Base-by-base conservation (phyloP, 2,797 vertebrate genomes). In the Anabacerthia variegaticeps region DNA sequence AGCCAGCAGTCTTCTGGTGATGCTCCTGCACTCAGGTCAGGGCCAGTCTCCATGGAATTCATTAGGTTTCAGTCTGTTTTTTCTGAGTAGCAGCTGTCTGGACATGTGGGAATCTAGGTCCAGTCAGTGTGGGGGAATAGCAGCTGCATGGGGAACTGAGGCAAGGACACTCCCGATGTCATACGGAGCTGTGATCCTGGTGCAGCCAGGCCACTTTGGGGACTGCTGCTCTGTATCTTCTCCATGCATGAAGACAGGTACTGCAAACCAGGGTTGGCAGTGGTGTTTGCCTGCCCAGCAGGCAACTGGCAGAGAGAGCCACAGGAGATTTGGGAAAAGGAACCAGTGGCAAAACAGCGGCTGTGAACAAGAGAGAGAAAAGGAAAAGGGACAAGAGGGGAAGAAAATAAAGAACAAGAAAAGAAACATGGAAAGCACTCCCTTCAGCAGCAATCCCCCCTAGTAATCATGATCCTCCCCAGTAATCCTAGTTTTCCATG, bases 281-380 rank as follows among this genome's bases (percentile, higher is more conserved):
- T 2, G 1, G 23, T 2, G 3, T 43, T 11, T 0, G 3, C 16
- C 32, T 10, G 16, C 46, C 65, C 9, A 1, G 3, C 11, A 26
- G 41, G 18, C 68, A 52, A 58, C 41, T 6, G 3, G 65, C 77
- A 89, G 59, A 0, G 0, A 89, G 59, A 0, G 0, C 7, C 39
- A 23, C 6, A 5, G 15, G 39, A 14, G 9, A 69, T 32, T 23
- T 41, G 51, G 30, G 37, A 56, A 68, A 80, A 86, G 19, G 19
- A 77, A 77, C 15, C 7, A 7, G 37, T 7, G 9, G 26, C 18
- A 72, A 63, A 79, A 46, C 0, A 1, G 22, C 32, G 36, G 32
- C 71, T 63, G 30, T 23, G 28, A 63, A 46, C 1, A 3, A 80
- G 10, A n/a, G 15, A 69, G 13, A 41, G 51, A 65, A 59, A 82